These are phyloP conservation scores for Drosophila albomicans DNA, from an alignment of 1,140 invertebrate genomes.

Conservation along the genomic window DNA sequence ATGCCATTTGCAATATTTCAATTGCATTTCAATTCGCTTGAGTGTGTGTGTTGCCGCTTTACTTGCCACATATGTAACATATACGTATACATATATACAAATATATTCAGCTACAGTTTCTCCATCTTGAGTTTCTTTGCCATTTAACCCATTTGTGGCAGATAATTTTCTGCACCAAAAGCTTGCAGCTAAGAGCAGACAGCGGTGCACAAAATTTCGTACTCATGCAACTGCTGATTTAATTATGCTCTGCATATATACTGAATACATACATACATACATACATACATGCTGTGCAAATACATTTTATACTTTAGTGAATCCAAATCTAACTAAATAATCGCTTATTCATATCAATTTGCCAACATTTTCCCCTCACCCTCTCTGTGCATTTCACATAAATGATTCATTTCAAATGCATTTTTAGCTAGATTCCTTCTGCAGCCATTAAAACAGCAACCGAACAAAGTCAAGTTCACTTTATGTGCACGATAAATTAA, in stretches of 20 bases:
- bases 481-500: no score
- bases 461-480: no score
- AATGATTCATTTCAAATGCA: constrained; percentile 1
- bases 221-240: constrained; percentile 43
- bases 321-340: constrained; percentile 27
- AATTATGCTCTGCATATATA: constrained; percentile 46
- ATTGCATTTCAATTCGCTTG: constrained; percentile 73
- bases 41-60: constrained; percentile 29
- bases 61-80: constrained; percentile 28
- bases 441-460: no score
- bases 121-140: constrained; percentile 43
- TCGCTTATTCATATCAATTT: constrained; percentile 36
- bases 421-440: background rate
- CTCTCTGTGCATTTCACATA: background rate
- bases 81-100: no score
- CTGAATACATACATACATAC: constrained; percentile 25
- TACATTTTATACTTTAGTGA: constrained; percentile 37
- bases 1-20: constrained; percentile 74
- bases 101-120: constrained; percentile 29
- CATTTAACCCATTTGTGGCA: constrained; percentile 61
- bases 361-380: background rate
- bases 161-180: constrained; percentile 16
- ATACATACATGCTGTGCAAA: constrained; percentile 44
- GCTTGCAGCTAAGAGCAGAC: background rate
- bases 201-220: background rate